phyloP scores from a whole-genome alignment of 2,113 vertebrate species.

The Macaca nemestrina region DNA sequence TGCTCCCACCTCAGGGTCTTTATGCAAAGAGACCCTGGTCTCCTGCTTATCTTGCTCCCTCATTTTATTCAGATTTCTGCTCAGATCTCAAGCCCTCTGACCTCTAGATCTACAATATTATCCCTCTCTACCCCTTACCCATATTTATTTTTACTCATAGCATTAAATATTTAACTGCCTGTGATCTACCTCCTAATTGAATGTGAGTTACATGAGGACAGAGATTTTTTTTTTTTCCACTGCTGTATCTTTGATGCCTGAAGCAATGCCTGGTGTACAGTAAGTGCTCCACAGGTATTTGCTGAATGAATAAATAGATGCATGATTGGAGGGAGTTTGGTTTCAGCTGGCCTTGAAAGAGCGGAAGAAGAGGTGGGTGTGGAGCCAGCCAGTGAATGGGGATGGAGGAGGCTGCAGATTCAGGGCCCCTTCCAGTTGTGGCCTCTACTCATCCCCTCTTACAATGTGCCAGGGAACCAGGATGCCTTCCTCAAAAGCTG shows the following conservation, averaged over 20 bases:
- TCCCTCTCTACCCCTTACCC: background rate
- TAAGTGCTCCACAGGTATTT: background rate
- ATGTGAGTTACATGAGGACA: background rate
- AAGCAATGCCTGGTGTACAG: background rate
- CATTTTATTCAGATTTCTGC: background rate
- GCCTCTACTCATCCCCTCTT: background rate
- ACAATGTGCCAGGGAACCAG: rapidly evolving
- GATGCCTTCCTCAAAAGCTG: background rate
- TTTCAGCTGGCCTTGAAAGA: background rate
- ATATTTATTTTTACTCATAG: background rate
- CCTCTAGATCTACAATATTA: background rate
- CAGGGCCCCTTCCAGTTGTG: rapidly evolving
- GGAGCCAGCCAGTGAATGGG: background rate
- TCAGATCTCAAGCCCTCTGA: background rate
- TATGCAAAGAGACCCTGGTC: background rate
- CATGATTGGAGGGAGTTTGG: background rate
- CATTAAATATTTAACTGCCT: background rate
- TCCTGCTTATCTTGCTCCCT: background rate
- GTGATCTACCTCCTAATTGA: background rate
- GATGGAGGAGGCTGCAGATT: background rate
- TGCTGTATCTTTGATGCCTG: background rate
- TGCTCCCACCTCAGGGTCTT: background rate
- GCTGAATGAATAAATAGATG: background rate
- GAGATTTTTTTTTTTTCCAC: background rate
- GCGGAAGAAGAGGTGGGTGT: background rate